Base-by-base conservation (phyloP, 2,797 vertebrate species). In the Acomys russatus region DNA sequence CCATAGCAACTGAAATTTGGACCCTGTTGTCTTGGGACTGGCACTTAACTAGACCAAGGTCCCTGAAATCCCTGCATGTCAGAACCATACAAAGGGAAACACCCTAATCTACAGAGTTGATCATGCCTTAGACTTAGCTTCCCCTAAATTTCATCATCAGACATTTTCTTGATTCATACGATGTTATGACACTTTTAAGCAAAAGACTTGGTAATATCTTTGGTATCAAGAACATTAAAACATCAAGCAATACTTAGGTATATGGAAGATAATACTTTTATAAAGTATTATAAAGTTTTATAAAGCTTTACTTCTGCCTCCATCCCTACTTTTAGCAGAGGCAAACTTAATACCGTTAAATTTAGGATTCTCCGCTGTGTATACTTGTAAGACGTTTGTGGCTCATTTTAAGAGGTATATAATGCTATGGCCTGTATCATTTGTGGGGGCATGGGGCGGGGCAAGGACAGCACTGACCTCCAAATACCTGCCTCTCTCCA, bases 171-270 rank as follows among this genome's bases (percentile, higher is more conserved):
- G 18, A 56, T 59, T 71, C 79, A 86, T n/a, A 90, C 25, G 10
- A 84, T 85, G 94, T 94, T 92, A 61, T 85, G 54, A 64, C 59
- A 68, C n/a, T 73, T 76, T 54, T 91, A 84, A 66, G 18, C 35
- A 89, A 95, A 95, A 12, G 3, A 1, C 0, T 86, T 85, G 15
- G 44, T 44, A 30, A 68, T 11, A 23, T 70, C 6, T 92, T 95
- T 66, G 28, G 70, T 76, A 66, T 83, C 18, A 89, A 93, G 28
- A 59, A 5, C 35, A 22, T 71, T 90, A 10, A 95, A 92, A 70
- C 49, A 64, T 71, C 30, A 66, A 44, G 68, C 4, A 95, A 88
- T 94, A 85, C n/a, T 64, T 83, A 54, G 20, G 0, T 93, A n/a
- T 17, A 66, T 23, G 63, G 7, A 49, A 87, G 17, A 78, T 12